phyloP scores from a whole-genome alignment of 2,888 invertebrate species.

The Tachina fera region DNA sequence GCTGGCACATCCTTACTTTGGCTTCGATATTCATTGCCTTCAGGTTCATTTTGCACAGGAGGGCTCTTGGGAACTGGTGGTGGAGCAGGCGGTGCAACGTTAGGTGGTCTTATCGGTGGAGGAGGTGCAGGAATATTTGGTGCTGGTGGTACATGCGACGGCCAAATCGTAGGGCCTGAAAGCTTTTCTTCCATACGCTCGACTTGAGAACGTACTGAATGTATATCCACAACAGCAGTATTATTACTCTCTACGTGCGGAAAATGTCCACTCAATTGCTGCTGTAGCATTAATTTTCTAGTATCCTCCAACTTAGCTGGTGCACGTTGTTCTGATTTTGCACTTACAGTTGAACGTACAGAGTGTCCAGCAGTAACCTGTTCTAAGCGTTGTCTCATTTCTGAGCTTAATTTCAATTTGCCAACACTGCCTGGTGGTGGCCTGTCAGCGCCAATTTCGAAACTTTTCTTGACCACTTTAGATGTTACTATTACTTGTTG shows the following conservation, averaged over 20 bases:
- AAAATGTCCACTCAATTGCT: slow-evolving; percentile 88
- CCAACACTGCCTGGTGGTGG: slow-evolving; percentile 95
- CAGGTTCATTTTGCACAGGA: slow-evolving; percentile 79
- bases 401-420: slow-evolving; percentile 93
- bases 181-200: slow-evolving; percentile 85
- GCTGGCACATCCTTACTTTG: slow-evolving; percentile 82
- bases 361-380: slow-evolving; percentile 95
- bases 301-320: slow-evolving; percentile 93
- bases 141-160: slow-evolving; percentile 86
- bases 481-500: slow-evolving; percentile 70
- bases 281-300: slow-evolving; percentile 91
- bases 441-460: slow-evolving; percentile 91
- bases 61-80: slow-evolving; percentile 88
- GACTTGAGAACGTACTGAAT: slow-evolving; percentile 84
- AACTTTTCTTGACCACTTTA: slow-evolving; percentile 84
- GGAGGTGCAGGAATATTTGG: slow-evolving; percentile 85
- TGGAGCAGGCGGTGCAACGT: slow-evolving; percentile 84
- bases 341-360: slow-evolving; percentile 90
- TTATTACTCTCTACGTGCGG: slow-evolving; percentile 73
- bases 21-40: slow-evolving; percentile 80
- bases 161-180: slow-evolving; percentile 87
- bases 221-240: slow-evolving; percentile 76
- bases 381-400: slow-evolving; percentile 95
- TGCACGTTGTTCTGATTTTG: slow-evolving; percentile 87
- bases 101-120: slow-evolving; percentile 85